Evolutionary conservation across 2,113 vertebrate genomes (phyloP), one percentile per base, ranked within the genome.

Genomic region (Rhinichthys klamathensis): DNA sequence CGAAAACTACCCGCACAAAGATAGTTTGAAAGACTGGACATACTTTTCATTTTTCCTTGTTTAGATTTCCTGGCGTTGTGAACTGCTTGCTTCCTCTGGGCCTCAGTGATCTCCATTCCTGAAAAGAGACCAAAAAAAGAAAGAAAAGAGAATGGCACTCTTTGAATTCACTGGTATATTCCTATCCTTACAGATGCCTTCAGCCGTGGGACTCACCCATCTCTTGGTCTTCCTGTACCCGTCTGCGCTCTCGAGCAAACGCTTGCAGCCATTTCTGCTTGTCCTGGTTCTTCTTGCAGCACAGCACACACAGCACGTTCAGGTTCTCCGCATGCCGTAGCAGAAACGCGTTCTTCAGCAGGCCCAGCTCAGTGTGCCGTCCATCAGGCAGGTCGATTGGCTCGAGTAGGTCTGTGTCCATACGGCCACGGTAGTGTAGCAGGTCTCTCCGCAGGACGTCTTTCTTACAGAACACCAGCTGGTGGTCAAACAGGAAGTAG

Each of bases 401-500:
- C 88, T 96, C 94, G 10, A 95, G 91, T 72, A 93, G 92, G 2
- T 99, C 98, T 95, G 96, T 97, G 91, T 98, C 96, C 51, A 97
- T 90, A 16, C 95, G 95, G 35, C 96, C 96, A 0, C 97, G 96
- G 86, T 99, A 99, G 90, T 99, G 97, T 4, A 99, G 94, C 87
- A 99, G 95, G 90, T 99, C 98, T 85, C 98, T 94, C 63, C 98
- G 95, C 90, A 99, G 93, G 61, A 99, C 91, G 87, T 99, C 98
- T 89, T 99, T 99, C 91, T 98, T 99, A 90, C 98, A 99, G 91
- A 96, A 97, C 63, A 99, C 95, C 83, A 99, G 91, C 91, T 99
- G 98, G 92, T 99, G 98, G 94, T 99, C 98, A 44, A 99, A 99
- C 65, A 99, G 95, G 93, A 99, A 99, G 93, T 97, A 98, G 75